Conservation (phyloP, 2,888 invertebrate genomes). For the Macrosiphum euphorbiae region DNA sequence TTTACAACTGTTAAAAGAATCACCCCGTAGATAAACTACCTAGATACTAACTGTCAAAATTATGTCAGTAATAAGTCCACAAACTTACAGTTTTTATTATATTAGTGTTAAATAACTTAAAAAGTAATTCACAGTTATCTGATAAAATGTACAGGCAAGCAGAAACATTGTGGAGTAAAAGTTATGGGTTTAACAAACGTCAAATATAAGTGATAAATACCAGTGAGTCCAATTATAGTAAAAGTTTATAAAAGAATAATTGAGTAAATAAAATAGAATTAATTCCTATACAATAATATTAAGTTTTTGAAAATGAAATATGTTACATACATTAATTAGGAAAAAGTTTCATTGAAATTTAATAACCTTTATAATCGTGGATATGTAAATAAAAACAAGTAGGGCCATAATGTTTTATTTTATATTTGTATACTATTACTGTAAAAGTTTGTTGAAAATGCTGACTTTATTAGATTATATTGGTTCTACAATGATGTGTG, state of each 20-base stretch:
- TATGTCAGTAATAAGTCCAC: not conserved
- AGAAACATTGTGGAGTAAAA: not conserved
- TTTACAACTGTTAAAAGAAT: not conserved
- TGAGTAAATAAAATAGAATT: not conserved
- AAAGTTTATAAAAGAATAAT: not conserved
- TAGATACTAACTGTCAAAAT: not conserved
- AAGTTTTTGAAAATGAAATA: not conserved
- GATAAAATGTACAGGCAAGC: not conserved
- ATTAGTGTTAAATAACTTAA: not conserved
- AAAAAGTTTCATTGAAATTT: not conserved
- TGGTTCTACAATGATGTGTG: not conserved
- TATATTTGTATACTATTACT: not conserved
- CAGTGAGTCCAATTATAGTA: not conserved
- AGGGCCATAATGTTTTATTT: not conserved
- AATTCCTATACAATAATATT: not conserved
- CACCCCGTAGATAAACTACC: not conserved
- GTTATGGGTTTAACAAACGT: not conserved
- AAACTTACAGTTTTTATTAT: not conserved
- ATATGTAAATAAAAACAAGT: not conserved
- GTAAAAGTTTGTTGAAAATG: not conserved
- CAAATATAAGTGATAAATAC: not conserved
- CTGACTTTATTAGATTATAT: not conserved
- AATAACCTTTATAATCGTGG: not conserved
- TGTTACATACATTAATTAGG: not conserved
- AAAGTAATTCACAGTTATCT: not conserved